Evolutionary conservation across 2,113 vertebrate genomes (phyloP).

Genomic region (Cathartes aura): DNA sequence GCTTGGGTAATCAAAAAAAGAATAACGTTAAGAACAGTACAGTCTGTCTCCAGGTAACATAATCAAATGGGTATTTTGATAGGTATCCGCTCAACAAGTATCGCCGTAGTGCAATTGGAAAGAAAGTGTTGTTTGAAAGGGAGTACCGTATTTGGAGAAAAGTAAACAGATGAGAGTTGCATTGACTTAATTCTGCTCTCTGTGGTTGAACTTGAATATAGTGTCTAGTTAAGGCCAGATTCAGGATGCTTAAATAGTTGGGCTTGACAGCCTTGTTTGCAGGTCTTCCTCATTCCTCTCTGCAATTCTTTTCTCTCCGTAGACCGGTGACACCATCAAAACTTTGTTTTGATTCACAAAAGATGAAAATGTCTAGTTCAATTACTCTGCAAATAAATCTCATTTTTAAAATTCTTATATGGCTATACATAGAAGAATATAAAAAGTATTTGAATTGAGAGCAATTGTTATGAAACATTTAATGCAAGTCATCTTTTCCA

Average conservation of each 20-base stretch:
- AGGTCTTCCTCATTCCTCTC: background rate
- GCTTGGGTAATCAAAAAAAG: background rate
- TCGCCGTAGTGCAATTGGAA: accelerated
- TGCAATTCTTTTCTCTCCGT: background rate
- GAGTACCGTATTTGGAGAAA: background rate
- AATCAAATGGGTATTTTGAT: background rate
- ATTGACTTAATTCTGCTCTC: background rate
- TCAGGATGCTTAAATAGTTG: background rate
- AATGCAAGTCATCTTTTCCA: background rate
- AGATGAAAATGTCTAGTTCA: background rate
- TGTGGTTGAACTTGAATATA: background rate
- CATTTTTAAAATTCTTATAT: background rate
- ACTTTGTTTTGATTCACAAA: background rate
- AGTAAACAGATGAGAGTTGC: background rate
- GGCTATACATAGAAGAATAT: background rate
- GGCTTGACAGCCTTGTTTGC: background rate
- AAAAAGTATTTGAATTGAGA: background rate
- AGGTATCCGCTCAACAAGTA: background rate
- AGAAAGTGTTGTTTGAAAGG: background rate
- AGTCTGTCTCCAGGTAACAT: background rate
- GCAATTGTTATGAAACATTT: background rate
- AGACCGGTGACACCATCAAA: background rate
- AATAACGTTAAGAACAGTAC: background rate
- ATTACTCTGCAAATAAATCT: background rate
- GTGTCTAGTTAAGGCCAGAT: too few relatives aligned